These are phyloP conservation scores for Rhipidura dahli DNA, from an alignment of 2,113 vertebrate species.

Conservation along the genomic window DNA sequence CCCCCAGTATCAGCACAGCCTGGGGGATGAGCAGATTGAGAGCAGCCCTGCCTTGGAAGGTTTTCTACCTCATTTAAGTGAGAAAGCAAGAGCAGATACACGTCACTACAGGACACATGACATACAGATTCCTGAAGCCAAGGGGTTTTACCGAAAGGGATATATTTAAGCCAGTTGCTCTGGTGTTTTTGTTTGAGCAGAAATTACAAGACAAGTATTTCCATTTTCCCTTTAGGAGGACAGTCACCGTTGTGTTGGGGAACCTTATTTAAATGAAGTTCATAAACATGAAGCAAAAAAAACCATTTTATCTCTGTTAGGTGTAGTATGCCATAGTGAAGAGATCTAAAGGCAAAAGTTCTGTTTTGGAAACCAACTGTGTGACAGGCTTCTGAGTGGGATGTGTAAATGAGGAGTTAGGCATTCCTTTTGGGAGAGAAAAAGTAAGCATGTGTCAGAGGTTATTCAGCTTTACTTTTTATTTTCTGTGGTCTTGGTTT, in stretches of 20 bases:
- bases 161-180: not conserved
- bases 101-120: not conserved
- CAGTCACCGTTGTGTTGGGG: not conserved
- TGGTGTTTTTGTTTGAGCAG: not conserved
- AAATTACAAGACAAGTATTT: not conserved
- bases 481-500: not conserved
- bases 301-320: not conserved
- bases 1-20: rapidly evolving
- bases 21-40: rapidly evolving
- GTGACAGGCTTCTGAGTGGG: not conserved
- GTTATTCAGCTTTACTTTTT: not conserved
- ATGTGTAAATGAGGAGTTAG: not conserved
- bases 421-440: not conserved
- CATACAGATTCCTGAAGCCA: not conserved
- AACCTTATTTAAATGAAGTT: not conserved
- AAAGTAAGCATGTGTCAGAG: not conserved
- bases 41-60: rapidly evolving
- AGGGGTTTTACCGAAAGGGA: not conserved
- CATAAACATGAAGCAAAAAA: not conserved
- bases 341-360: not conserved
- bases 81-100: not conserved
- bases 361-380: not conserved
- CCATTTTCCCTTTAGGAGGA: not conserved
- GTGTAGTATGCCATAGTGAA: not conserved
- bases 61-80: not conserved